Conservation (phyloP, 2,888 invertebrate genomes). For the Yponomeuta malinellus region DNA sequence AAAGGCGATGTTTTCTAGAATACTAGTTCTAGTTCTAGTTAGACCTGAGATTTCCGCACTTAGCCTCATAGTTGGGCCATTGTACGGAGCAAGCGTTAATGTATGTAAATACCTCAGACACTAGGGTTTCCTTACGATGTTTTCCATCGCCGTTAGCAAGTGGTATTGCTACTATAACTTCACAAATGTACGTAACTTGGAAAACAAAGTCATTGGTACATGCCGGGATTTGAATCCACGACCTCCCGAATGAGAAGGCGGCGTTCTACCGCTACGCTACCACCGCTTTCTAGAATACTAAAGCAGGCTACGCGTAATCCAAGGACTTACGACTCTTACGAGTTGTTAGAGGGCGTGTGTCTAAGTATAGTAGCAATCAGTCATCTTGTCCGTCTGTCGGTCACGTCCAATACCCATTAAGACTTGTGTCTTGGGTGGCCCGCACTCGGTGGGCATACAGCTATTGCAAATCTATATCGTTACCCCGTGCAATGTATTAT, state of each 20-base stretch:
- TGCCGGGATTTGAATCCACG: no score
- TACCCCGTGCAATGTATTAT: background rate
- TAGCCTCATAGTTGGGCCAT: no score
- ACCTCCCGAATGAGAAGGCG: no score
- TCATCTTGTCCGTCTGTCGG: constrained; percentile 39
- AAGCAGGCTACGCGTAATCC: background rate
- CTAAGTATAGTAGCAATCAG: constrained; percentile 39
- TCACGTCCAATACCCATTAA: constrained; percentile 56
- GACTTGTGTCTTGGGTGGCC: constrained; percentile 31
- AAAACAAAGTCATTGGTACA: no score
- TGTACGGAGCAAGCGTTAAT: no score
- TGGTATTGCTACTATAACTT: no score
- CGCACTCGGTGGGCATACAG: background rate
- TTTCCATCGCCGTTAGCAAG: no score
- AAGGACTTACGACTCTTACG: constrained; percentile 45
- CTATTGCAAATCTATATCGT: background rate
- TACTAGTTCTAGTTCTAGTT: background rate
- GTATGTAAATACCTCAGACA: no score
- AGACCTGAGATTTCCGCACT: no score
- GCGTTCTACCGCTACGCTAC: no score
- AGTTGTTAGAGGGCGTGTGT: constrained; percentile 37
- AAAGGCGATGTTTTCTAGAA: background rate
- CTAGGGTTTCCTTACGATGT: no score
- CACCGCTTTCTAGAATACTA: background rate
- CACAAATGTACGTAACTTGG: no score